These are phyloP conservation scores for Trachops cirrhosus DNA, from an alignment of 2,797 vertebrate genomes.

Conservation along the genomic window DNA sequence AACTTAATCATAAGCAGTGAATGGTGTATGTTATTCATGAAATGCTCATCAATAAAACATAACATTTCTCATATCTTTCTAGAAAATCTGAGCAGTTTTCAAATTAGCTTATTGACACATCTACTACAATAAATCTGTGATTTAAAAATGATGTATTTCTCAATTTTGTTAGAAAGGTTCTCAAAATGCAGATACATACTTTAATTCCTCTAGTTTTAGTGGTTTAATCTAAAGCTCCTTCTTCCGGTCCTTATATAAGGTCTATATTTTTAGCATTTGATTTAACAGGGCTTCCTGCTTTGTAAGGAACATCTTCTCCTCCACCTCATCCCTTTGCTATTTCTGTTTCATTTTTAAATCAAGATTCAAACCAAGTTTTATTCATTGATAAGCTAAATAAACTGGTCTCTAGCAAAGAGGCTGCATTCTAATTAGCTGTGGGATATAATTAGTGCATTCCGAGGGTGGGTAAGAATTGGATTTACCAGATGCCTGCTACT, in stretches of 20 bases:
- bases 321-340: not conserved
- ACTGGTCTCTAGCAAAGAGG: slow-evolving; percentile 53
- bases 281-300: not conserved
- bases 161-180: not conserved
- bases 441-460: slow-evolving; percentile 69
- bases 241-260: not conserved
- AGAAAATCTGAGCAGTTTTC: not conserved
- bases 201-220: not conserved
- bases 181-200: not conserved
- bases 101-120: not conserved
- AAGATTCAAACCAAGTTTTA: slow-evolving; percentile 56
- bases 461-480: slow-evolving; percentile 56
- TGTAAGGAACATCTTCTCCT: not conserved
- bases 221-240: not conserved
- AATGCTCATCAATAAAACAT: not conserved
- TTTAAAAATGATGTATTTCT: not conserved
- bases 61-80: not conserved
- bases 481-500: slow-evolving; percentile 64
- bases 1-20: not conserved
- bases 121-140: not conserved
- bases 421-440: slow-evolving; percentile 70
- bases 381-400: slow-evolving; percentile 69
- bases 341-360: slow-evolving; percentile 62
- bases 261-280: not conserved
- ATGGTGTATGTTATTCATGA: not conserved